Evolutionary conservation across 2,113 vertebrate species (phyloP).

Genomic region (Burhinus oedicnemus): DNA sequence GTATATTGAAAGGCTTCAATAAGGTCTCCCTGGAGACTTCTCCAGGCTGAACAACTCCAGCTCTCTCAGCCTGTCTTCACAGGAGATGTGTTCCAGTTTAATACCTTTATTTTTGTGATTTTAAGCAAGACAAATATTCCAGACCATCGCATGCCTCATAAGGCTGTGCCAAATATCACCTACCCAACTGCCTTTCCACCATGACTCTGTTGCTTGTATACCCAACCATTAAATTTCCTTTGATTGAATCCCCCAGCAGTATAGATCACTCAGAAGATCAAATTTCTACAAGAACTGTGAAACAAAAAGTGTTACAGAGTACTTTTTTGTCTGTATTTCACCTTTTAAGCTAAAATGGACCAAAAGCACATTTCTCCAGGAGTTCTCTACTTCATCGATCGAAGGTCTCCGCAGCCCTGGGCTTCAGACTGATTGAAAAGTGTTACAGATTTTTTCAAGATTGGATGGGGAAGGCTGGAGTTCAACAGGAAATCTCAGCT

Average conservation of each 20-base stretch:
- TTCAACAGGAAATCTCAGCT: background rate
- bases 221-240: background rate
- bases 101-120: background rate
- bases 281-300: background rate
- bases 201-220: fast-evolving
- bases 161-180: background rate
- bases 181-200: background rate
- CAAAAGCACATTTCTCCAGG: background rate
- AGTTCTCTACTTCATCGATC: fast-evolving
- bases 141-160: background rate
- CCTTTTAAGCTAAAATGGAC: background rate
- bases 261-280: background rate
- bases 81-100: background rate
- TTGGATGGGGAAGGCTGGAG: background rate
- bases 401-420: background rate
- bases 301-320: background rate
- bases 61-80: background rate
- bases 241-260: background rate
- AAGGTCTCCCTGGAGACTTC: background rate
- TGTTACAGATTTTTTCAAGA: background rate
- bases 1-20: background rate
- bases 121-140: background rate
- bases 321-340: background rate
- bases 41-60: background rate
- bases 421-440: background rate